Evolutionary conservation across 37 sponge, comb jelly and placozoan genomes (phyloP), one percentile per base, ranked within the genome.

Genomic region (Chondrilla cf. caribensis): DNA sequence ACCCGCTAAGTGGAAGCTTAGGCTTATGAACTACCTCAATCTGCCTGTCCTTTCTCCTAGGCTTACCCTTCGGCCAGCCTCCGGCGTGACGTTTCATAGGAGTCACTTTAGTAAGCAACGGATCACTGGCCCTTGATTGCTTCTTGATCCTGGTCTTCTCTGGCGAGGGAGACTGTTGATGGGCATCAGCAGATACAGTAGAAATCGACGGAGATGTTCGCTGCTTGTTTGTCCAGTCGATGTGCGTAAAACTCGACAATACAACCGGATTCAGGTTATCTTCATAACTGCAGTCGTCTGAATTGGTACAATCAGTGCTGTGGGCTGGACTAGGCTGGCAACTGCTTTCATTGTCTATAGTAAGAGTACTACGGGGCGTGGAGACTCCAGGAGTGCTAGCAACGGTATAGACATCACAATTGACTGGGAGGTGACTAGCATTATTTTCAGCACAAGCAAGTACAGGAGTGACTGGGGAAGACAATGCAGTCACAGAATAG

Each of bases 51-150:
- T 42, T 73, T 43, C 36, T 38, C 15, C 76, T 38, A 1, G 41
- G 41, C 24, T 25, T 38, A n/a, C 76, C 76, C 44, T 73, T 73
- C 19, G 76, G 76, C 76, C 76, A 73, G 25, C 76, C 76, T 36
- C 76, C 76, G 21, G 44, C 76, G 6, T 73, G 41, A 11, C 76
- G 31, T 43, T 73, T 73, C 7, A 3, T 6, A 47, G 51, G 51
- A 6, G n/a, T n/a, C n/a, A n/a, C n/a, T n/a, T n/a, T n/a, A n/a
- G n/a, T n/a, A n/a, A n/a, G n/a, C n/a, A n/a, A n/a, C n/a, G n/a
- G n/a, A n/a, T 47, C 51, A 14, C 11, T 47, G 6, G 51, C 9
- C 11, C 6, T 47, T 47, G 51, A 11, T 47, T 47, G 51, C 11
- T 47, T 47, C 9, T 47, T 11, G 11, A 11, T 47, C 6, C 51